These are phyloP conservation scores for Nemapogon koenigi DNA, from an alignment of 2,888 invertebrate genomes.

Conservation along the genomic window DNA sequence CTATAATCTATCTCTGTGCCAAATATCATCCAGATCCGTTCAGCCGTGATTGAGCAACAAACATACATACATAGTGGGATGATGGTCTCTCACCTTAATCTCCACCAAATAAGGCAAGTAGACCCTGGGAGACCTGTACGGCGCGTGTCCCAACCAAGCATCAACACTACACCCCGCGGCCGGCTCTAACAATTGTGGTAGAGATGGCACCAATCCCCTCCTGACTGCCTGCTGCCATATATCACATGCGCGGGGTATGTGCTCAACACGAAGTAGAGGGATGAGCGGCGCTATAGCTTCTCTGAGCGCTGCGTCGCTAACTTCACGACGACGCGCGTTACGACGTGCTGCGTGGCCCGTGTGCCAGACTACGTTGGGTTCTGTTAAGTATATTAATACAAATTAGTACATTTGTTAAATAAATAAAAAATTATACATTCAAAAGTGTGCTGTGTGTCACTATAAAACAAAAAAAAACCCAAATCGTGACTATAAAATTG, in stretches of 20 bases:
- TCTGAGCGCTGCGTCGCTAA: conserved; percentile 87
- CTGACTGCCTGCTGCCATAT: conserved; percentile 72
- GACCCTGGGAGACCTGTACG: conserved; percentile 83
- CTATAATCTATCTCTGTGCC: no score
- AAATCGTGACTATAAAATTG: no score
- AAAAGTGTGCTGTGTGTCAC: no score
- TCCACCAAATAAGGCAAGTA: conserved; percentile 97
- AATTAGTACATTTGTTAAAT: background rate
- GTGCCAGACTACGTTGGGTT: conserved; percentile 89
- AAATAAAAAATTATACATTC: no score
- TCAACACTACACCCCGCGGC: conserved; percentile 72
- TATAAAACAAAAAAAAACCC: no score
- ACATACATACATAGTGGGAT: background rate
- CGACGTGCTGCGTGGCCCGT: conserved; percentile 92
- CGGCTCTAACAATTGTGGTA: conserved; percentile 76
- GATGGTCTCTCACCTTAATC: conserved; percentile 76
- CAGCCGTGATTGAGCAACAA: no score
- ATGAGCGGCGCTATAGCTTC: conserved; percentile 85
- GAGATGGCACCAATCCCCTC: conserved; percentile 80
- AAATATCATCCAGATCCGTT: no score
- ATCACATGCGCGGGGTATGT: conserved; percentile 86
- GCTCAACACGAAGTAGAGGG: conserved; percentile 87
- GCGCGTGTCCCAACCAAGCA: conserved; percentile 83
- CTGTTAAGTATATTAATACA: no score
- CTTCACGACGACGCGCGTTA: conserved; percentile 84